A percentile compares a stretch with the other conserved stretches of the same genome.
Conservation (phyloP, 2,888 invertebrate genomes). For the Lasioglossum figueresi region DNA sequence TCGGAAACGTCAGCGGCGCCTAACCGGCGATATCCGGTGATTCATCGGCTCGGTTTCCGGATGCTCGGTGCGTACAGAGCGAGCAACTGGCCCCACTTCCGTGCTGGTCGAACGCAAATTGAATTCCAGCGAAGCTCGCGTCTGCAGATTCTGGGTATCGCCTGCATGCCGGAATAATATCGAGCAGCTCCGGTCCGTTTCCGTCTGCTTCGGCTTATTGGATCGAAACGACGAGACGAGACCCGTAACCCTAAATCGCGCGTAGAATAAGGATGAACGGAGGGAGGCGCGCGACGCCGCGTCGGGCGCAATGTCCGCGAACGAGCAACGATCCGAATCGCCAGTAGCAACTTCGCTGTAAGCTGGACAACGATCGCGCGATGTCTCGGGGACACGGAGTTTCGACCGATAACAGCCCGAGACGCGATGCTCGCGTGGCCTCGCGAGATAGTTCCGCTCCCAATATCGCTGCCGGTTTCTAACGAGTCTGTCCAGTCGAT, state of each 20-base stretch:
- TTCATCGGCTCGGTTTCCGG: constrained; percentile 23
- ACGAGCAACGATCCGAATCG: constrained; percentile 2
- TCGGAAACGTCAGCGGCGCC: not conserved
- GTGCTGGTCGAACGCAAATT: not conserved
- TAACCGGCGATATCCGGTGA: constrained; percentile 30
- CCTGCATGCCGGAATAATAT: not conserved
- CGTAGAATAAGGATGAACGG: not conserved
- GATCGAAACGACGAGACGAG: not conserved
- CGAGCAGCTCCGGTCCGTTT: not conserved
- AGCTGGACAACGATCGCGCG: not conserved
- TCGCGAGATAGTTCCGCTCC: constrained; percentile 9
- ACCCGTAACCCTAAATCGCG: not conserved
- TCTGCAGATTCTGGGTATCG: constrained; percentile 1
- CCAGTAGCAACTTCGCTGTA: not conserved
- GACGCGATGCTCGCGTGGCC: not conserved
- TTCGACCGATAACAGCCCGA: constrained; percentile 4
- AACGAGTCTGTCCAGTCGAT: not conserved
- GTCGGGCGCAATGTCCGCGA: not conserved
- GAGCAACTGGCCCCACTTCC: constrained; percentile 9
- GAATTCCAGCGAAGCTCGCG: not conserved
- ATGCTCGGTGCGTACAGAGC: constrained; percentile 10
- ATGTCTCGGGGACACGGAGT: not conserved
- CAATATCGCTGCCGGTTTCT: not conserved
- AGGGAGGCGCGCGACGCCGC: not conserved
- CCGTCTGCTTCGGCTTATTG: not conserved